Conservation (phyloP, 2,113 vertebrate species). For the Spheniscus mendiculus region DNA sequence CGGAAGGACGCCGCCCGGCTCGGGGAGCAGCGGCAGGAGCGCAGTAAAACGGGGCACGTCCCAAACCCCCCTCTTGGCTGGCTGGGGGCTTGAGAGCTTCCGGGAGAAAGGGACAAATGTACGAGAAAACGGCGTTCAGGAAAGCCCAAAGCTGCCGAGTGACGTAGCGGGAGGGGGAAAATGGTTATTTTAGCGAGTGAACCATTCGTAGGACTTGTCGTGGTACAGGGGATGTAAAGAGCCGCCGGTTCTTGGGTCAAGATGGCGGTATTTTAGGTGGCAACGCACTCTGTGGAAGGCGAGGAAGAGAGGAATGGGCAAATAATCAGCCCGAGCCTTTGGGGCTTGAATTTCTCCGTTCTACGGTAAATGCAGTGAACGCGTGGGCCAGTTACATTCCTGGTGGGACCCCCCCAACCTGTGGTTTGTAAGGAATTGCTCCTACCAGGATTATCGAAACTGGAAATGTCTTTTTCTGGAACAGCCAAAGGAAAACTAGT, state of each 20-base stretch:
- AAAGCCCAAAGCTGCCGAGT: not conserved
- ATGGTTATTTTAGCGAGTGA: not conserved
- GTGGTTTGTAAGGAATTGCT: not conserved
- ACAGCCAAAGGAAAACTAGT: not conserved
- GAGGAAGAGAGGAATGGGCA: not conserved
- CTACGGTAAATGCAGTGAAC: fast-evolving
- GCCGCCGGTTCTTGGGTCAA: not conserved
- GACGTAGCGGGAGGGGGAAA: fast-evolving
- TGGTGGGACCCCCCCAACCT: not conserved
- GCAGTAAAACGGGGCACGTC: fast-evolving
- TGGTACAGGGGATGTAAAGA: not conserved
- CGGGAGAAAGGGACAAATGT: not conserved
- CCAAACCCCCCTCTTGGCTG: not conserved
- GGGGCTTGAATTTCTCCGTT: no score
- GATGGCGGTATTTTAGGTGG: not conserved
- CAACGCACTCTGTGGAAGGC: not conserved
- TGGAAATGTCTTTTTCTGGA: not conserved
- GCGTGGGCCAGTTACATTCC: fast-evolving
- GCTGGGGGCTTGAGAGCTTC: not conserved
- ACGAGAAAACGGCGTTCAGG: not conserved
- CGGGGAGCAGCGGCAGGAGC: no score
- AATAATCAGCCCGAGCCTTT: no score
- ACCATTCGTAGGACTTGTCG: fast-evolving
- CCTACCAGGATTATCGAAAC: no score
- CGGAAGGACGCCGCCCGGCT: no score